Base-by-base conservation (phyloP, 2,888 invertebrate species). In the Xanthia togata region DNA sequence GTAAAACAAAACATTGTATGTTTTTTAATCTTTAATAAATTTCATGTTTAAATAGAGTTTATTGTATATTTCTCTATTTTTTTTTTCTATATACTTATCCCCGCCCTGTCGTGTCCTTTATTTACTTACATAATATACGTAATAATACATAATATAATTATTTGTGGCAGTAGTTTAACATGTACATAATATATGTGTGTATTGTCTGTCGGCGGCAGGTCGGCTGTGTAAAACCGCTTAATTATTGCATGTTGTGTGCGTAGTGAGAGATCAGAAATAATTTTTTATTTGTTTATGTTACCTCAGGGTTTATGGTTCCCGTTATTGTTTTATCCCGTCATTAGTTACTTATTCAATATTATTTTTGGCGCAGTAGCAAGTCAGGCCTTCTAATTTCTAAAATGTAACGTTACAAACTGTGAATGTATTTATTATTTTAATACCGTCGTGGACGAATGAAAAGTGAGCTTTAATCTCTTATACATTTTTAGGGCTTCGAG, bases 21-120 rank as follows among this genome's bases (percentile, higher is more conserved):
- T 96, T 96, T 96, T 93, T 95, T 94, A 68, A 95, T 94, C 95
- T 95, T 96, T 95, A 96, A 96, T 96, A 96, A 96, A 96, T 94
- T 96, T 96, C 96, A 96, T 95, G 96, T 96, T 96, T 96, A 95
- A 95, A 96, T 96, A 96, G 95, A 94, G 92, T 96, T 94, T 96
- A 96, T 96, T 92, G 96, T 96, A 96, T 96, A 96, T 96, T 96
- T 95, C 95, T 95, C 95, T 95, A 94, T 95, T 95, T 93, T 95
- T 84, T 80, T 90, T 93, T 94, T 95, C 94, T 94, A 93, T 96
- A 95, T 96, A 95, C 89, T 88, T 93, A 89, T 90, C 91, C 92
- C 91, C 87, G 84, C 94, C 95, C 93, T 89, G 88, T 94, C 90
- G 90, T 94, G 91, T 95, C 95, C 95, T 93, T 82, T 95, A 95